phyloP scores from a whole-genome alignment of 2,113 vertebrate genomes.

The Epinephelus moara region DNA sequence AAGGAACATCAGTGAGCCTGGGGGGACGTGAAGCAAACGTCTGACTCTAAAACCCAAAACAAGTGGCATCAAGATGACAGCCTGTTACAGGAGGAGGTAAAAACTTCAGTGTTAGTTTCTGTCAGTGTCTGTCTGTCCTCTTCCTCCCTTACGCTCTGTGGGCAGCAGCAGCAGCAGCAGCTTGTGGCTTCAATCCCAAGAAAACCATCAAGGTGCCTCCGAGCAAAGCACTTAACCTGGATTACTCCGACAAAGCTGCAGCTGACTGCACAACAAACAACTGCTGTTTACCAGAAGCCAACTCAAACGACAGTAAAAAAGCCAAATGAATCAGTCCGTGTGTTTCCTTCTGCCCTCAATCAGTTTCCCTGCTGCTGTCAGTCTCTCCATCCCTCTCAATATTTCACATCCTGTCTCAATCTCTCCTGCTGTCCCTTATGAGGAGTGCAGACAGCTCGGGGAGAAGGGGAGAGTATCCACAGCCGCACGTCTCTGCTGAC shows the following conservation, averaged over 20 bases:
- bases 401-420: conserved; percentile 65
- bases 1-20: conserved; percentile 15
- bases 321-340: neutral
- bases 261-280: neutral
- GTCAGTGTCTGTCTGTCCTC: neutral
- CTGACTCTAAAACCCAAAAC: conserved; percentile 8
- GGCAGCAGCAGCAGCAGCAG: neutral
- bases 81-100: conserved; percentile 12
- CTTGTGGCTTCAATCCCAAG: neutral
- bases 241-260: neutral
- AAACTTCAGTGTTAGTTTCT: neutral
- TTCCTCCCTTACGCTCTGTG: neutral
- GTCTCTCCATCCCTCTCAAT: conserved; percentile 40
- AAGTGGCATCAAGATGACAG: conserved; percentile 29
- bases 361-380: conserved; percentile 9
- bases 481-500: conserved; percentile 59
- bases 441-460: conserved; percentile 59
- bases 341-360: conserved; percentile 17
- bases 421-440: conserved; percentile 14
- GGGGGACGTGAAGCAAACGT: neutral
- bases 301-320: neutral
- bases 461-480: conserved; percentile 20
- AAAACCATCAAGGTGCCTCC: conserved; percentile 3
- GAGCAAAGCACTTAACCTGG: conserved; percentile 23
- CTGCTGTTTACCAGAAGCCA: neutral